phyloP scores from a whole-genome alignment of 2,797 vertebrate genomes.

The Chlorospingus flavigularis region DNA sequence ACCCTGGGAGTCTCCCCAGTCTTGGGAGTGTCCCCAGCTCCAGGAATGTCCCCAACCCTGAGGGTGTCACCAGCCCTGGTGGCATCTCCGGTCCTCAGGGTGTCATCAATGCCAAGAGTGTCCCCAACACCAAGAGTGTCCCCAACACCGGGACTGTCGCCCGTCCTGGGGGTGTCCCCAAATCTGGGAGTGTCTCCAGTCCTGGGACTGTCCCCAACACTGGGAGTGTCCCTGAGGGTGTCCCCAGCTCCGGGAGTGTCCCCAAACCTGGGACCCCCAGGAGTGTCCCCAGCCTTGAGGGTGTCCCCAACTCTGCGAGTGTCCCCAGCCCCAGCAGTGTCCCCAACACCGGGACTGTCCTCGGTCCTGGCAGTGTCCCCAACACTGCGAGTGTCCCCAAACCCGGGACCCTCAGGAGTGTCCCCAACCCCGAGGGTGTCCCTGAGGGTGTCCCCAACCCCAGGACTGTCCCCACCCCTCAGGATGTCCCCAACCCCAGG shows the following conservation, averaged over 20 bases:
- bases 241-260: neutral
- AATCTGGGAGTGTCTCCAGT: fast-evolving
- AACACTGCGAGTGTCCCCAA: too few relatives aligned
- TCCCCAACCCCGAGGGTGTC: too few relatives aligned
- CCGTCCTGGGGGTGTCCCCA: neutral
- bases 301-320: fast-evolving
- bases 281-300: neutral
- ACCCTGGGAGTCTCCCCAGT: fast-evolving
- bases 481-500: fast-evolving
- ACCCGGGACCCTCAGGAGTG: too few relatives aligned
- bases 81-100: too few relatives aligned
- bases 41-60: fast-evolving
- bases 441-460: neutral
- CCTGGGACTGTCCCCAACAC: neutral
- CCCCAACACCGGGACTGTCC: too few relatives aligned
- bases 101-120: too few relatives aligned
- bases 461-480: too few relatives aligned
- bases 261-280: neutral
- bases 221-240: too few relatives aligned
- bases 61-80: fast-evolving
- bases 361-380: too few relatives aligned
- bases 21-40: fast-evolving
- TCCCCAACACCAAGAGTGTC: too few relatives aligned
- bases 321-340: neutral
- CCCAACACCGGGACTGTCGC: neutral